A percentile compares a stretch with the other conserved stretches of the same genome.
Conservation (phyloP, 2,113 vertebrate genomes). For the Campylomormyrus tamandua region DNA sequence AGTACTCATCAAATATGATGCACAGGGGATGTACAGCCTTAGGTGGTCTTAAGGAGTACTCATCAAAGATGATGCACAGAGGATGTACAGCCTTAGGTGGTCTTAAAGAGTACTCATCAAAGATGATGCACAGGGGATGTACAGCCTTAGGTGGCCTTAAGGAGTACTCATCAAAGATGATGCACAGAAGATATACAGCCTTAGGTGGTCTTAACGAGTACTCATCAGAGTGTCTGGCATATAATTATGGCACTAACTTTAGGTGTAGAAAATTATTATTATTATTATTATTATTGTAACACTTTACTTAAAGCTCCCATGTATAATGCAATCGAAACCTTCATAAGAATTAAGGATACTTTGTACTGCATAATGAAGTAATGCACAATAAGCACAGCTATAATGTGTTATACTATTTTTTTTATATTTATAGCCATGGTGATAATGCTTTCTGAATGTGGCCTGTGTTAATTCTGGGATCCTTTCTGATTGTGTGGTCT, state of each 20-base stretch:
- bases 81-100: too few relatives aligned
- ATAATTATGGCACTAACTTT: background rate
- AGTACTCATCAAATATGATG: background rate
- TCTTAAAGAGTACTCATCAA: too few relatives aligned
- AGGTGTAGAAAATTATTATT: background rate
- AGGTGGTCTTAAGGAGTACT: too few relatives aligned
- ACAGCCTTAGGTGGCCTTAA: too few relatives aligned
- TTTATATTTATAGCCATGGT: background rate
- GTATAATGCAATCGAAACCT: background rate
- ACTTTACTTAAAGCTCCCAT: background rate
- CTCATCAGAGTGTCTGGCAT: background rate
- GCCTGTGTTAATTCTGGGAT: background rate
- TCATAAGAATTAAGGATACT: background rate
- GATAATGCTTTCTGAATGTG: background rate
- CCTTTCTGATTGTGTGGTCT: background rate
- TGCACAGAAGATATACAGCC: too few relatives aligned
- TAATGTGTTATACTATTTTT: background rate
- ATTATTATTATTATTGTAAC: background rate
- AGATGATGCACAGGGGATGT: too few relatives aligned
- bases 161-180: too few relatives aligned
- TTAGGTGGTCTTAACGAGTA: too few relatives aligned
- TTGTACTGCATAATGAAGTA: background rate
- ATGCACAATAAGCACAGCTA: background rate
- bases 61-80: too few relatives aligned
- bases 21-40: too few relatives aligned